Conservation (phyloP, 2,797 vertebrate genomes). For the Saguinus oedipus region DNA sequence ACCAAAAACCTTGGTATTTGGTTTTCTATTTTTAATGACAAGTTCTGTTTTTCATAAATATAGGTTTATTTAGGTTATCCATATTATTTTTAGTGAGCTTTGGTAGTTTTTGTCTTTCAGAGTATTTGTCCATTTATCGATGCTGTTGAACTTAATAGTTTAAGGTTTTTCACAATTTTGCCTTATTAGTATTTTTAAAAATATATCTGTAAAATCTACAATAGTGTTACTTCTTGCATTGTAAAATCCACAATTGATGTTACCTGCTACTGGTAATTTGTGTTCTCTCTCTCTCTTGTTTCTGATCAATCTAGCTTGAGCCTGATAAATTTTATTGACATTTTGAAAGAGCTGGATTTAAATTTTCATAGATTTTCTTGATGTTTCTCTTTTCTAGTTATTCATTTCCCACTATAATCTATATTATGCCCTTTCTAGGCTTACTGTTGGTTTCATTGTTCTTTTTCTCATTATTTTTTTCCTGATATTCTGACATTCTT, state of each 20-base stretch:
- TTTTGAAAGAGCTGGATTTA: background rate
- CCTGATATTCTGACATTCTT: background rate
- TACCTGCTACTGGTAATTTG: background rate
- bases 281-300: background rate
- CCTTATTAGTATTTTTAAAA: background rate
- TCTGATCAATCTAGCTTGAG: background rate
- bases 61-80: background rate
- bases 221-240: background rate
- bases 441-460: background rate
- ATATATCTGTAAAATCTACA: background rate
- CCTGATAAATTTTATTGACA: background rate
- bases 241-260: too few species aligned
- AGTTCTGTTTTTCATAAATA: background rate
- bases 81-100: background rate
- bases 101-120: background rate
- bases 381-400: background rate
- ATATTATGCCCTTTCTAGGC: background rate
- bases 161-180: background rate
- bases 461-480: background rate
- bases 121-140: background rate
- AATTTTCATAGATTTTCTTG: background rate
- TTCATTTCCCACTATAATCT: background rate
- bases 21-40: background rate
- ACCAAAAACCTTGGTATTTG: too few species aligned
- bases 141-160: background rate